Base-by-base conservation (phyloP, 2,797 vertebrate species). In the Parambassis ranga region DNA sequence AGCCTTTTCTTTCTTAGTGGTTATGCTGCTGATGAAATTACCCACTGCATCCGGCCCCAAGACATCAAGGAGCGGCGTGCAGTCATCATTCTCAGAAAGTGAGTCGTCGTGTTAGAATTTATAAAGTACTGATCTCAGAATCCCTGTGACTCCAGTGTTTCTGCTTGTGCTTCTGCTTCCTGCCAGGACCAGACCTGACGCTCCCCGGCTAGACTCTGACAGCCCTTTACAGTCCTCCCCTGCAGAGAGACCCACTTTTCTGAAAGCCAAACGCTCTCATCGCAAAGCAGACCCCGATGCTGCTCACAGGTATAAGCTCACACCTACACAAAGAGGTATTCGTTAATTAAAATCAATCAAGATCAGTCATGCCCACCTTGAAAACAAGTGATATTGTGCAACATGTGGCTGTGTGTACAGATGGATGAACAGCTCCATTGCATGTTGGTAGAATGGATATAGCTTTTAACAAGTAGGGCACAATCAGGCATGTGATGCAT, bases 11-110 rank as follows among this genome's bases (percentile, higher is more conserved):
- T 19, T 42, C 4, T 42, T 84, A 99, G 98, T 90, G 98, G 96
- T 36, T 99, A 99, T 1, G 98, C 98, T 53, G 98, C 98, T 1
- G 97, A 99, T 62, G 97, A 98, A 85, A 99, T 99, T 84, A 99
- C 98, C 22, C 98, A 99, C 70, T 99, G 98, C 84, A 98, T 99
- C 82, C 90, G 98, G 71, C 98, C 98, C 14, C 98, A 99, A 84
- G 98, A 99, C 88, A 99, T 99, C 83, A 99, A 98, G 87, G 93
- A 98, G 73, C 91, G 98, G 7, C 92, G 98, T 70, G 98, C 98
- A 0, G 98, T 99, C 65, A 97, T 99, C 91, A 99, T 99, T 80
- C 95, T 99, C 39, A 93, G 98, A 87, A 98, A 97, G 98, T 99
- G 89, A 95, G 96, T 93, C 13, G 10, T 4, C 4, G 13, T 13